Conservation (phyloP, 2,797 vertebrate species). For the Chiloscyllium punctatum region DNA sequence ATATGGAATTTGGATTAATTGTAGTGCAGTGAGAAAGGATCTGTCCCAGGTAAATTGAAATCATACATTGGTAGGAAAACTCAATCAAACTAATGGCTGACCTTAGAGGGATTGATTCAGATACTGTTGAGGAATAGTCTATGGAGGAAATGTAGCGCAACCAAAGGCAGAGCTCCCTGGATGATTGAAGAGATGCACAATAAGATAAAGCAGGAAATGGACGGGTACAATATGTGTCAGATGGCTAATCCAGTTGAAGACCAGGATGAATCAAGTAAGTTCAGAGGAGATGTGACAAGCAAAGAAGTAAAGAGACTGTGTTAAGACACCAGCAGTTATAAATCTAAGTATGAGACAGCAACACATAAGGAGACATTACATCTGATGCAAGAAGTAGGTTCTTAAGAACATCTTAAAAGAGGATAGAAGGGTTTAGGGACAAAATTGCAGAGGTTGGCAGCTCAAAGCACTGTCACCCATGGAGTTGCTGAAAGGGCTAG, state of each 20-base stretch:
- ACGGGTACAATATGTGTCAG: not conserved
- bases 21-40: not conserved
- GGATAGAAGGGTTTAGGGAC: no score
- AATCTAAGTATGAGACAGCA: no score
- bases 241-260: not conserved
- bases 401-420: no score
- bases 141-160: not conserved
- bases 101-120: not conserved
- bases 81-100: not conserved
- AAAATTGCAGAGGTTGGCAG: no score
- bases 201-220: not conserved
- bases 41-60: not conserved
- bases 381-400: no score
- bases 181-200: not conserved
- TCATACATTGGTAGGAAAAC: not conserved
- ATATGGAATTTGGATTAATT: not conserved
- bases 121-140: not conserved
- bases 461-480: no score
- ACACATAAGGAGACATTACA: no score
- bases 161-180: not conserved
- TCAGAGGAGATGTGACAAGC: not conserved
- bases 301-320: not conserved
- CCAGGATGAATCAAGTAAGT: no score
- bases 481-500: no score
- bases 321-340: not conserved